Evolutionary conservation across 2,113 vertebrate species (phyloP).

Genomic region (Ia io): DNA sequence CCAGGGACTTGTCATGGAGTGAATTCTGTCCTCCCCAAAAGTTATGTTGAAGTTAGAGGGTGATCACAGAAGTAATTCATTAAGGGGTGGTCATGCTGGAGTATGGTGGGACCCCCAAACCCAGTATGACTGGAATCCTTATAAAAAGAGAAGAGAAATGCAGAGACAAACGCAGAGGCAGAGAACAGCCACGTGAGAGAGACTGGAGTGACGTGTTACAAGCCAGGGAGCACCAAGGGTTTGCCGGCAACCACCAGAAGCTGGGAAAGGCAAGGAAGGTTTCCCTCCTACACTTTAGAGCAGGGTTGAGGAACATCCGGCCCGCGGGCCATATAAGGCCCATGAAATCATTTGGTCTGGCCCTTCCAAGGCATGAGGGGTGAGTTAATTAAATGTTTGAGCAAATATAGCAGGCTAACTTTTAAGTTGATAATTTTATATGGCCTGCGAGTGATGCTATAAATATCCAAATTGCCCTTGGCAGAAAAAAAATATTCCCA

Average conservation of each 20-base stretch:
- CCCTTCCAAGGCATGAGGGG: too few relatives aligned
- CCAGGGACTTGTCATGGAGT: background rate
- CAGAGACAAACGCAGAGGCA: background rate
- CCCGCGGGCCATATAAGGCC: too few relatives aligned
- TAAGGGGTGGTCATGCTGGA: background rate
- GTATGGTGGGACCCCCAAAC: background rate
- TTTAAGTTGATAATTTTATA: too few relatives aligned
- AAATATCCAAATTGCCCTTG: too few relatives aligned
- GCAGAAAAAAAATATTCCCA: too few relatives aligned
- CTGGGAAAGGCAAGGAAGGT: accelerated
- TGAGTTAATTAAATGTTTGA: too few relatives aligned
- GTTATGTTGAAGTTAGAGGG: background rate
- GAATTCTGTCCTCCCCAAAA: background rate
- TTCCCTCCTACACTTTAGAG: too few relatives aligned
- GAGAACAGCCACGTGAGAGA: background rate
- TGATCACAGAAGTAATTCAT: background rate
- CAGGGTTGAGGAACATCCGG: too few relatives aligned
- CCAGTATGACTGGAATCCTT: background rate
- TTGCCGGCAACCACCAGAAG: background rate
- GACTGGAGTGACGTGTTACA: accelerated
- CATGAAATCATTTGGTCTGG: too few relatives aligned
- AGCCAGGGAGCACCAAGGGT: accelerated
- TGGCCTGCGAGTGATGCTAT: too few relatives aligned
- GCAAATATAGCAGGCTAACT: too few relatives aligned
- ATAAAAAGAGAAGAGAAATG: background rate